Evolutionary conservation across 2,797 vertebrate species (phyloP).

Genomic region (Periparus ater): DNA sequence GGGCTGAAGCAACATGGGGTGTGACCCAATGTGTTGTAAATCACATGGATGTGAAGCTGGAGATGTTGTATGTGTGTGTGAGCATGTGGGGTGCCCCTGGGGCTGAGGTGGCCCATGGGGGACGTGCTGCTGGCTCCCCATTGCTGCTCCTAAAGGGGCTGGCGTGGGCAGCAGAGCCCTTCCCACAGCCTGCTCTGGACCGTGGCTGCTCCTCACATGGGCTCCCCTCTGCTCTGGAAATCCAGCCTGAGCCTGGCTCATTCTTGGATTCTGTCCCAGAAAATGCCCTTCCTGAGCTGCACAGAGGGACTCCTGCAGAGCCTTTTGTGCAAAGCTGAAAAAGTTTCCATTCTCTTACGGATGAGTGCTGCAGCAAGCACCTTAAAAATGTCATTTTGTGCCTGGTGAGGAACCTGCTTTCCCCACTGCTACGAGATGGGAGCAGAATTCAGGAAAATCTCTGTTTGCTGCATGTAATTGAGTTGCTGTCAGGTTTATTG

Average conservation of each 20-base stretch:
- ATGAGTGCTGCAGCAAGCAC: not conserved
- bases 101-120: not conserved
- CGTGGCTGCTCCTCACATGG: not conserved
- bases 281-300: not conserved
- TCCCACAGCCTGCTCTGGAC: not conserved
- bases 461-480: not conserved
- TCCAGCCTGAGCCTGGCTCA: not conserved
- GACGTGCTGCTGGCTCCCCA: not conserved
- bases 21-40: not conserved
- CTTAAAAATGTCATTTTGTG: not conserved
- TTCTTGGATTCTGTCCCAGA: not conserved
- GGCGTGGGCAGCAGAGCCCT: not conserved
- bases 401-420: not conserved
- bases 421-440: not conserved
- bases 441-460: not conserved
- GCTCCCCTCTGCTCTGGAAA: not conserved
- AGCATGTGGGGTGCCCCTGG: not conserved
- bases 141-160: not conserved
- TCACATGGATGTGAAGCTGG: not conserved
- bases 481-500: rapidly evolving
- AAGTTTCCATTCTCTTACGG: not conserved
- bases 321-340: not conserved
- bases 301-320: not conserved
- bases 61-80: not conserved
- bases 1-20: not conserved